Conservation (phyloP, 2,797 vertebrate genomes). For the Sebastes matsubarae region DNA sequence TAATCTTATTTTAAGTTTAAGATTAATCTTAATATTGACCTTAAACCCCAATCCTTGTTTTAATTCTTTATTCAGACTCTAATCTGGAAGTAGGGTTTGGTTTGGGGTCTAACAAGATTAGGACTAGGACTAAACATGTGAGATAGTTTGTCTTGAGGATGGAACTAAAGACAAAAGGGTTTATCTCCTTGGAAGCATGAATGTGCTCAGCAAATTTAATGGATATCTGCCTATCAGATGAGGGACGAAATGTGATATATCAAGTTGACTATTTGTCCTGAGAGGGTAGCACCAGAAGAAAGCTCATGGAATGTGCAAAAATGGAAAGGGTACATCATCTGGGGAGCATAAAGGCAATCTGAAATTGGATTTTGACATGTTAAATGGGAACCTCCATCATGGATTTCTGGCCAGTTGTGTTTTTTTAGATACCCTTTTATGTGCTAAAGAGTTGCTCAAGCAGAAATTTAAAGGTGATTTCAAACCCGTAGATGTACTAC, state of each 20-base stretch:
- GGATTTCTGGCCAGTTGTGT: no score
- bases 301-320: neutral
- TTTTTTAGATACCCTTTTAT: no score
- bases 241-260: neutral
- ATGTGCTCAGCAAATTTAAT: neutral
- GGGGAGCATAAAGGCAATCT: neutral
- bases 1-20: neutral
- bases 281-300: neutral
- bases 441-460: no score
- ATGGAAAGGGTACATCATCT: neutral
- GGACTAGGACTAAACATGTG: neutral
- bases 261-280: neutral
- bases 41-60: neutral
- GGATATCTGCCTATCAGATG: neutral
- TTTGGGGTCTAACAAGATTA: neutral
- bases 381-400: no score
- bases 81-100: neutral
- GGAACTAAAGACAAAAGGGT: no score
- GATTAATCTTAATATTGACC: neutral
- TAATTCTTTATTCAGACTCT: neutral
- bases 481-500: no score
- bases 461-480: no score
- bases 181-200: neutral
- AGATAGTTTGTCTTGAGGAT: neutral
- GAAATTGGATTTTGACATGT: neutral